A percentile compares a stretch with the other conserved stretches of the same genome.
phyloP scores from a whole-genome alignment of 2,797 vertebrate genomes.

The Enteromius anoplus region DNA sequence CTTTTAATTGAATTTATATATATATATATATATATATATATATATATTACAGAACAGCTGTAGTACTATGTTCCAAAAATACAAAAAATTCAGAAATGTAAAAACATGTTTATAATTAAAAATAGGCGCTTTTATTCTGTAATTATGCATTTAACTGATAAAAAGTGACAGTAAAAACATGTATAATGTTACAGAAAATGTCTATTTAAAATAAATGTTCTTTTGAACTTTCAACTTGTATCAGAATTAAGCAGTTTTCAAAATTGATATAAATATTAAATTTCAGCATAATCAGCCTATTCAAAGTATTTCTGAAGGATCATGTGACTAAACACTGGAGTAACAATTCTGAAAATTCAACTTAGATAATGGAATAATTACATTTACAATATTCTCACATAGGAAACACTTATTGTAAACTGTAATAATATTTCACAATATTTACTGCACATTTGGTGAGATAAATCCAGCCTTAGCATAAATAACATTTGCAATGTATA shows the following conservation, averaged over 20 bases:
- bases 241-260: too few relatives aligned
- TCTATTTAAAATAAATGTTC: background rate
- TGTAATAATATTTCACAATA: background rate
- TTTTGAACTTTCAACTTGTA: background rate
- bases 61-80: background rate
- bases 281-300: background rate
- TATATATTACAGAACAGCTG: background rate
- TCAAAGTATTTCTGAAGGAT: background rate
- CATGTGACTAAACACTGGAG: background rate
- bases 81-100: background rate
- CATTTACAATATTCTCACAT: background rate
- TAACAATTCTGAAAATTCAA: background rate
- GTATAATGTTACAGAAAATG: background rate
- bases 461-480: background rate
- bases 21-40: too few relatives aligned
- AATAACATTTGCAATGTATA: background rate
- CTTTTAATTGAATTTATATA: background rate
- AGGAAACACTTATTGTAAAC: background rate
- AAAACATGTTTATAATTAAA: background rate
- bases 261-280: background rate
- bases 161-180: background rate
- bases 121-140: background rate
- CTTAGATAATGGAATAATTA: background rate
- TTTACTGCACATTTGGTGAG: background rate
- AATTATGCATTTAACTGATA: background rate